Percentiles rank a stretch among this genome's conserved stretches.
phyloP scores from a whole-genome alignment of 2,888 invertebrate species.

The Chouioia cunea region DNA sequence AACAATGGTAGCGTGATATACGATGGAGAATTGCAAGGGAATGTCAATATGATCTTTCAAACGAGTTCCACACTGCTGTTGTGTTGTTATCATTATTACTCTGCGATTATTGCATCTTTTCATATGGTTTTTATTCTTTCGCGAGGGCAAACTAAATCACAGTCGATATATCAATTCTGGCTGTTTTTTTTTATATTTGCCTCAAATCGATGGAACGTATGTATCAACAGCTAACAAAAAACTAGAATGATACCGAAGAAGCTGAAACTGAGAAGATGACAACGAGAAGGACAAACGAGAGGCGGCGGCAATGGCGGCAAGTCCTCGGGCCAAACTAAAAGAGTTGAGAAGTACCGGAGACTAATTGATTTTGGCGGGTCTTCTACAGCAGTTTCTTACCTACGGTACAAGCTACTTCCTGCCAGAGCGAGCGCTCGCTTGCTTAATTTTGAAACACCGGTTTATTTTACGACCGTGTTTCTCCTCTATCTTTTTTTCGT shows the following conservation, averaged over 20 bases:
- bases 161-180: no score
- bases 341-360: conserved; percentile 30
- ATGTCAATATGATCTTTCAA: no score
- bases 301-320: conserved; percentile 38
- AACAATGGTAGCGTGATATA: no score
- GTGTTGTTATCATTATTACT: no score
- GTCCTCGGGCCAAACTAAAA: no score
- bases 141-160: no score
- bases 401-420: conserved; percentile 63
- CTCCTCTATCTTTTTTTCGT: conserved; percentile 22
- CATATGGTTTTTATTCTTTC: neutral
- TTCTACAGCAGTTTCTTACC: conserved; percentile 53
- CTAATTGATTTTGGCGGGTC: conserved; percentile 63
- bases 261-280: neutral
- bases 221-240: neutral
- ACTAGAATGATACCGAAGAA: neutral
- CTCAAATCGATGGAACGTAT: neutral
- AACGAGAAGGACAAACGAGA: conserved; percentile 43
- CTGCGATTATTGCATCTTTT: neutral
- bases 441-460: conserved; percentile 52
- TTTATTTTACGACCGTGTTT: conserved; percentile 55
- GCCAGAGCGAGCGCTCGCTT: conserved; percentile 46
- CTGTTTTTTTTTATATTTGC: no score
- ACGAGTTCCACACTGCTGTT: no score
- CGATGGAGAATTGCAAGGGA: no score